phyloP scores from a whole-genome alignment of 2,888 invertebrate species.

The Malthinus flaveolus region DNA sequence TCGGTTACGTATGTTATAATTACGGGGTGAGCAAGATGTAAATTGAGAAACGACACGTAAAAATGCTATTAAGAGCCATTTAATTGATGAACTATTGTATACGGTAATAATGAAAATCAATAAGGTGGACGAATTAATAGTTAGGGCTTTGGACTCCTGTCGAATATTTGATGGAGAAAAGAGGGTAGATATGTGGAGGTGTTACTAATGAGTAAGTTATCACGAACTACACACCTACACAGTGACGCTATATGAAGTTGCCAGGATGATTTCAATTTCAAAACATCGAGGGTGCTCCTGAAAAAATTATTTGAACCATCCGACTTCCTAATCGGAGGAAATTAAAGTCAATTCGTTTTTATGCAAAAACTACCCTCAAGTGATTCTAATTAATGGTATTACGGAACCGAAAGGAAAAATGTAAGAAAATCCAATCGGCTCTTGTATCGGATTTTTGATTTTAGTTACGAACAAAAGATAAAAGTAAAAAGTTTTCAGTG shows the following conservation, averaged over 20 bases:
- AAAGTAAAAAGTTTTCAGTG: neutral
- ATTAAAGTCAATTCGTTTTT: no score
- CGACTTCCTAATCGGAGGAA: no score
- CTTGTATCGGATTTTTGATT: neutral
- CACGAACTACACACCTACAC: no score
- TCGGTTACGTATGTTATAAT: neutral
- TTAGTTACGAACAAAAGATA: neutral
- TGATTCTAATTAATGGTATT: no score
- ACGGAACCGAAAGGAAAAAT: no score
- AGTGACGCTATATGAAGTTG: no score
- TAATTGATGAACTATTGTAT: slow-evolving; percentile 6
- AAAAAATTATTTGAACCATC: no score
- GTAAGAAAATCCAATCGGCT: neutral
- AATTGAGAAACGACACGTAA: slow-evolving; percentile 1
- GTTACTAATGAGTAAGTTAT: no score
- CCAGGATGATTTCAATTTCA: no score
- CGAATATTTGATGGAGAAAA: neutral
- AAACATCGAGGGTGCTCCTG: no score
- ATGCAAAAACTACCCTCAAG: no score
- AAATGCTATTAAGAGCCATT: slow-evolving; percentile 4
- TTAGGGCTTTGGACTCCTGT: neutral
- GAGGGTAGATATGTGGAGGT: no score
- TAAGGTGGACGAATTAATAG: neutral
- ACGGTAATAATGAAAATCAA: neutral
- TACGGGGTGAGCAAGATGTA: neutral